Evolutionary conservation across 2,113 vertebrate genomes (phyloP).

Genomic region (Montifringilla adamsi): DNA sequence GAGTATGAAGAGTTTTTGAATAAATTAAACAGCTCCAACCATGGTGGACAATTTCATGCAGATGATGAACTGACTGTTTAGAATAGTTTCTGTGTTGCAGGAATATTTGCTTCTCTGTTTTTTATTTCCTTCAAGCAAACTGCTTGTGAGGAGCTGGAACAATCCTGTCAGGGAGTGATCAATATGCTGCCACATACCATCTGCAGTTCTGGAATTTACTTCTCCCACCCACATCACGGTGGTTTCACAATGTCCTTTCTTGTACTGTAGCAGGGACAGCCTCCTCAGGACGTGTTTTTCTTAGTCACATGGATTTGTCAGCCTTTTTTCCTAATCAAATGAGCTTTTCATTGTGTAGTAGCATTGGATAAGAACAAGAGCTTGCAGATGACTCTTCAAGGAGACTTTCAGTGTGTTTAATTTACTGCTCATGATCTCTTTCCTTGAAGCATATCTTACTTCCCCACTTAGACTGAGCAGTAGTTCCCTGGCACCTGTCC

Average conservation of each 20-base stretch:
- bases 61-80: background rate
- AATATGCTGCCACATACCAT: slow-evolving; percentile 16
- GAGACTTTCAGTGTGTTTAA: background rate
- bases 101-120: background rate
- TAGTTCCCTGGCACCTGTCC: background rate
- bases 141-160: background rate
- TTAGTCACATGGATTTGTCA: slow-evolving; percentile 45
- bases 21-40: background rate
- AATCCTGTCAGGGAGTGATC: background rate
- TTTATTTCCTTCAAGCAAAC: background rate
- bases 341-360: slow-evolving; percentile 2
- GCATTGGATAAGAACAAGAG: background rate
- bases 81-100: background rate
- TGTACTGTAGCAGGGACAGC: slow-evolving; percentile 13
- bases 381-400: background rate
- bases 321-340: slow-evolving; percentile 17
- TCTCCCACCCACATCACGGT: background rate
- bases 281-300: slow-evolving; percentile 38
- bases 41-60: background rate
- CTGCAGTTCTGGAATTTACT: slow-evolving; percentile 25
- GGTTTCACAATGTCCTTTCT: slow-evolving; percentile 52
- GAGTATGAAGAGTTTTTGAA: background rate
- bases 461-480: background rate
- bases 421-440: background rate
- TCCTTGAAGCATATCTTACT: background rate